Evolutionary conservation across 2,113 vertebrate species (phyloP).

Genomic region (Micronycteris hirsuta): DNA sequence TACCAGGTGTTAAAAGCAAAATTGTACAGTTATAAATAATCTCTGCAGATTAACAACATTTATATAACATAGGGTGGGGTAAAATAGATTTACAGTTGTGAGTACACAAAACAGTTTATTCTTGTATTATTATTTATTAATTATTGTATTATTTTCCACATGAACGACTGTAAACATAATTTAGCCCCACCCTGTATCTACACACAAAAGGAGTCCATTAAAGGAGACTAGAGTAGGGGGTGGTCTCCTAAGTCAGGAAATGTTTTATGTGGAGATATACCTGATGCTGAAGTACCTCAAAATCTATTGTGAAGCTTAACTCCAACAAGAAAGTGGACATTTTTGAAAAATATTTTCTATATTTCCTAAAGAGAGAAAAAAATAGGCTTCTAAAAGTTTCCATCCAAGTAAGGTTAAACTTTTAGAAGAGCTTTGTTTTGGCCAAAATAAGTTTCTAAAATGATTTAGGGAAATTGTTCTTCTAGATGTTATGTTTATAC

Average conservation of each 20-base stretch:
- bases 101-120: no score
- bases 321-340: background rate
- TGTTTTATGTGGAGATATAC: background rate
- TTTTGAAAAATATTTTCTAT: constrained; percentile 31
- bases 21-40: background rate
- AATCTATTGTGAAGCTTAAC: background rate
- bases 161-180: background rate
- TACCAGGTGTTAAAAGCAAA: background rate
- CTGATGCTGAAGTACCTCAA: background rate
- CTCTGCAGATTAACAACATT: background rate
- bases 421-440: background rate
- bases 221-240: background rate
- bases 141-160: background rate
- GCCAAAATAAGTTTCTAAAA: constrained; percentile 10
- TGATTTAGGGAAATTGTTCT: constrained; percentile 19
- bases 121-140: background rate
- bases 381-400: background rate
- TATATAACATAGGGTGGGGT: background rate
- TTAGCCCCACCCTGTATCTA: background rate
- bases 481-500: constrained; percentile 15
- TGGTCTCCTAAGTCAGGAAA: background rate
- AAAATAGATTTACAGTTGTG: no score
- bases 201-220: background rate
- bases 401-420: constrained; percentile 3
- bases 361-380: constrained; percentile 29